Percentiles rank a stretch among this genome's conserved stretches.
phyloP scores from a whole-genome alignment of 2,888 invertebrate species.

The Erannis defoliaria region DNA sequence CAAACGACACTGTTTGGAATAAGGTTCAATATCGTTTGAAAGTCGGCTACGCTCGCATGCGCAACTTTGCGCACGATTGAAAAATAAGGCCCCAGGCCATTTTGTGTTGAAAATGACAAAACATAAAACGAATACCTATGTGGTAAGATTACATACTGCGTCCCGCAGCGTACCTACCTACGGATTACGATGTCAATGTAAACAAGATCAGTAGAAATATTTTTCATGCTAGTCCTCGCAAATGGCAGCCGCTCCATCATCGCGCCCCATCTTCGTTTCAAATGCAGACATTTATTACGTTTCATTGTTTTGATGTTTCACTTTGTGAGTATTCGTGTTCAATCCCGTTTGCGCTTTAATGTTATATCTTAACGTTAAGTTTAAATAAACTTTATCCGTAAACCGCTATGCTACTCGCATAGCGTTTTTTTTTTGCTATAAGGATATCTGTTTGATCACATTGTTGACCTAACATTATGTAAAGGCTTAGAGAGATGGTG shows the following conservation, averaged over 20 bases:
- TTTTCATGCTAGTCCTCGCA: constrained; percentile 70
- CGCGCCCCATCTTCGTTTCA: constrained; percentile 69
- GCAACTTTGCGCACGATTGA: too few relatives aligned
- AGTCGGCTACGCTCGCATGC: too few relatives aligned
- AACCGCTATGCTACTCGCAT: too few relatives aligned
- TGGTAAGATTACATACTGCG: constrained; percentile 17
- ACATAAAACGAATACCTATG: too few relatives aligned
- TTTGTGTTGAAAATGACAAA: too few relatives aligned
- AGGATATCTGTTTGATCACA: too few relatives aligned
- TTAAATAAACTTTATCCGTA: neutral
- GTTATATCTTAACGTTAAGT: constrained; percentile 2
- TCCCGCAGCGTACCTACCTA: constrained; percentile 38
- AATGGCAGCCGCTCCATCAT: constrained; percentile 75
- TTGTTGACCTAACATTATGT: too few relatives aligned
- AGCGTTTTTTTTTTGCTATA: too few relatives aligned
- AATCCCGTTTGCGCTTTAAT: constrained; percentile 18
- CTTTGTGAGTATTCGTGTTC: constrained; percentile 37
- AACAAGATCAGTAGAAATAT: constrained; percentile 78
- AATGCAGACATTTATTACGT: constrained; percentile 74
- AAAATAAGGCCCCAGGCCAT: too few relatives aligned
- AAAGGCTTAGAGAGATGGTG: too few relatives aligned
- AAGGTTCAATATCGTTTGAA: too few relatives aligned
- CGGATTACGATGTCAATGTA: constrained; percentile 78
- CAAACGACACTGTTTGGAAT: too few relatives aligned
- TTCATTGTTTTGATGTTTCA: constrained; percentile 71